Conservation (phyloP, 1,140 invertebrate species). For the Trichogramma pretiosum region DNA sequence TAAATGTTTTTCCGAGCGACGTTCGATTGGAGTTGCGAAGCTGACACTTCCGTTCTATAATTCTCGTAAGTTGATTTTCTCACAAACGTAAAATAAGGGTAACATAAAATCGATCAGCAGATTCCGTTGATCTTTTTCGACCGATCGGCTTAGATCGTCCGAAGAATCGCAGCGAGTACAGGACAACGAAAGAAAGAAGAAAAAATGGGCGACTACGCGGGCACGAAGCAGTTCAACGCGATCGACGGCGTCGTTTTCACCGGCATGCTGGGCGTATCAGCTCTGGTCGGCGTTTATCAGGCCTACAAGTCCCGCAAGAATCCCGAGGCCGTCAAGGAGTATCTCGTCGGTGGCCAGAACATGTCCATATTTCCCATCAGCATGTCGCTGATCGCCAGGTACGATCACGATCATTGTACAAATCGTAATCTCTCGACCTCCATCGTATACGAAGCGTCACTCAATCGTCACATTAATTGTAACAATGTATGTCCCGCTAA, state of each 20-base stretch:
- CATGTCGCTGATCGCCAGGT: conserved; percentile 58
- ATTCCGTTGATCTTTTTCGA: neutral
- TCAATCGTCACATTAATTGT: neutral
- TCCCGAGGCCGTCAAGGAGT: conserved; percentile 53
- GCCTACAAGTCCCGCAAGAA: conserved; percentile 49
- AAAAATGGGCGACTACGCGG: conserved; percentile 21
- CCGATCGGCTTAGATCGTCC: neutral
- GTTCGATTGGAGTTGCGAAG: too few species aligned
- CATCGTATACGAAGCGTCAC: too few species aligned
- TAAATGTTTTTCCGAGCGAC: too few species aligned
- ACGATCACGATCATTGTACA: too few species aligned
- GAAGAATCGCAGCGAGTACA: neutral
- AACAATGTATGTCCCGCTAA: neutral
- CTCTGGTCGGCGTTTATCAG: conserved; percentile 59
- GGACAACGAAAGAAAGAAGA: neutral
- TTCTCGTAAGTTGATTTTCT: too few species aligned
- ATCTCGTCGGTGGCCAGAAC: conserved; percentile 53
- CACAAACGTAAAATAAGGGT: too few species aligned
- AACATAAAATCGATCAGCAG: neutral
- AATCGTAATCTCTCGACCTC: too few species aligned
- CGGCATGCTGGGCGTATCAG: conserved; percentile 53
- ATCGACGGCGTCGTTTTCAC: conserved; percentile 54
- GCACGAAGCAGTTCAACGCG: conserved; percentile 33
- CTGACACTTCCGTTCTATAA: too few species aligned
- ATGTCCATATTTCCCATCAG: conserved; percentile 58